Percentiles rank a stretch among this genome's conserved stretches.
phyloP scores from a whole-genome alignment of 2,797 vertebrate species.

The Coregonus sp. region DNA sequence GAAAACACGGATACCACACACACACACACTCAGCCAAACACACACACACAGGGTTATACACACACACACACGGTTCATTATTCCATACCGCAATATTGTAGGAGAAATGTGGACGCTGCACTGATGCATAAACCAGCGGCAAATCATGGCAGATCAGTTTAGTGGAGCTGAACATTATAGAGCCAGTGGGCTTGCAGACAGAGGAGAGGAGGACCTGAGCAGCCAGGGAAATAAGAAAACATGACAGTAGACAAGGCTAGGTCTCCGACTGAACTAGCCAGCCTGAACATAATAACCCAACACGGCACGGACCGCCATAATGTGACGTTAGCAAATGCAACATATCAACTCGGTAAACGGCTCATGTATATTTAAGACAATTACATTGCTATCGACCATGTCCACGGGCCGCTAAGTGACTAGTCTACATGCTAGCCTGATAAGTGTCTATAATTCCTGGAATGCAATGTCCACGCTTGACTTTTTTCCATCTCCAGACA shows the following conservation, averaged over 20 bases:
- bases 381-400: background rate
- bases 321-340: background rate
- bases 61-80: slow-evolving; percentile 73
- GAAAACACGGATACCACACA: slow-evolving; percentile 55
- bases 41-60: slow-evolving; percentile 61
- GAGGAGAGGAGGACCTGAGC: slow-evolving; percentile 44
- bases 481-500: background rate
- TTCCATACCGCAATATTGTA: slow-evolving; percentile 74
- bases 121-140: slow-evolving; percentile 76
- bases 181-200: slow-evolving; percentile 67
- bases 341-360: background rate
- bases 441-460: background rate
- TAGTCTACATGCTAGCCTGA: background rate
- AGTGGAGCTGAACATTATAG: slow-evolving; percentile 73
- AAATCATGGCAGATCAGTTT: slow-evolving; percentile 80
- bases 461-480: background rate
- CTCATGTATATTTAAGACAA: background rate
- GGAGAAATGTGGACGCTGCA: slow-evolving; percentile 70
- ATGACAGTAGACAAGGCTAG: slow-evolving; percentile 37
- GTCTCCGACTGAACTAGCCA: slow-evolving; percentile 33
- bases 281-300: slow-evolving; percentile 1
- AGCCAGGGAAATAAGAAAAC: slow-evolving; percentile 53
- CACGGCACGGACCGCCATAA: background rate
- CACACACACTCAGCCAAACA: no score
- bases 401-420: background rate